A percentile compares a stretch with the other conserved stretches of the same genome.
Evolutionary conservation across 2,797 vertebrate species (phyloP).

Genomic region (Oreochromis mossambicus): DNA sequence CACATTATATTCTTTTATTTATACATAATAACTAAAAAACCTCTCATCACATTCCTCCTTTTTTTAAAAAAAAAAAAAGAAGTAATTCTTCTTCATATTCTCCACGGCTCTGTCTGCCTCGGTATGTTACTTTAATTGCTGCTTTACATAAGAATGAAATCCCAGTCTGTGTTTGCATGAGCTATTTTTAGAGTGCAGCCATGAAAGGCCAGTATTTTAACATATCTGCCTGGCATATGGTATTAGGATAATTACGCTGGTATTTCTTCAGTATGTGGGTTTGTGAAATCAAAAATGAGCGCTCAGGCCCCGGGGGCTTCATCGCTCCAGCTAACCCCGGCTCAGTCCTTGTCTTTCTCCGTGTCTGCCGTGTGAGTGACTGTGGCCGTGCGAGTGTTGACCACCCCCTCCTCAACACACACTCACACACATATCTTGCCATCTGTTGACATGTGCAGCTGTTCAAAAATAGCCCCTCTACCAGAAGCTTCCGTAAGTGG

Average conservation of each 20-base stretch:
- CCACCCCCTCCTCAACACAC: not conserved
- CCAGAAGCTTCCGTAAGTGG: conserved; percentile 52
- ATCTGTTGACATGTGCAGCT: conserved; percentile 72
- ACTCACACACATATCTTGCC: conserved; percentile 52
- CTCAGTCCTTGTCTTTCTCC: not conserved
- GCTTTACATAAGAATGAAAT: conserved; percentile 36
- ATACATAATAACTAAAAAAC: not conserved
- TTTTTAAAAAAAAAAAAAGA: not conserved
- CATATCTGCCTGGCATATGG: conserved; percentile 32
- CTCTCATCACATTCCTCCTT: not conserved
- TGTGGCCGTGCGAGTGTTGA: not conserved
- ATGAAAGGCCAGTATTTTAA: conserved; percentile 16
- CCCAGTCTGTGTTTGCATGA: conserved; percentile 2
- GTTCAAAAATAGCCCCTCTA: conserved; percentile 75
- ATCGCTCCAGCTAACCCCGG: not conserved
- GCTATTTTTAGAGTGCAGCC: conserved; percentile 49
- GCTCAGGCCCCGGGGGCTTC: not conserved
- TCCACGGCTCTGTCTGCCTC: not conserved
- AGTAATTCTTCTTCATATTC: not conserved
- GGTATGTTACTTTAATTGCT: conserved; percentile 18
- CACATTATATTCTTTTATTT: not conserved
- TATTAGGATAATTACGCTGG: conserved; percentile 28
- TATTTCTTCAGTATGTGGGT: conserved; percentile 5
- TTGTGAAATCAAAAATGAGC: conserved; percentile 21
- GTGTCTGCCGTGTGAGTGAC: conserved; percentile 4